Conservation (phyloP, 2,113 vertebrate species). For the Forbesichthys papilliferus region DNA sequence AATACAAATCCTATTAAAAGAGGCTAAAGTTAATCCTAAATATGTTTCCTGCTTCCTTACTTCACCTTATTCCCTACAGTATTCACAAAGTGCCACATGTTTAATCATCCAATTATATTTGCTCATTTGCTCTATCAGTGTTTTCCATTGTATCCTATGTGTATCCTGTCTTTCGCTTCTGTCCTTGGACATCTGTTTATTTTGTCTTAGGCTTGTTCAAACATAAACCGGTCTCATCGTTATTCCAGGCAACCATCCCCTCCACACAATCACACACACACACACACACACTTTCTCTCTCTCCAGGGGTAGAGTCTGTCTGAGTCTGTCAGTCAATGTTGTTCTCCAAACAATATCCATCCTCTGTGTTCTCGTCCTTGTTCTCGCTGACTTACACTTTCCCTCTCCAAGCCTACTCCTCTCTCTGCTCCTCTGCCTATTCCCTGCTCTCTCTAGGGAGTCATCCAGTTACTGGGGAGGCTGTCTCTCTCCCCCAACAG, state of each 20-base stretch:
- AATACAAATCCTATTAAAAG: too few species aligned
- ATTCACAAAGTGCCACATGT: too few species aligned
- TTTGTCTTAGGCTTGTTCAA: neutral
- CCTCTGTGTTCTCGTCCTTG: neutral
- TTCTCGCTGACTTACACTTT: neutral
- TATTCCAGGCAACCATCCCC: neutral
- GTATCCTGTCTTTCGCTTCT: neutral
- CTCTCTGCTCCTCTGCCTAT: neutral
- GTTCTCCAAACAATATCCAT: conserved; percentile 2
- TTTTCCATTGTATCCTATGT: neutral
- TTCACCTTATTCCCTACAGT: too few species aligned
- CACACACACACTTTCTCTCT: neutral
- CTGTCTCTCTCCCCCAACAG: conserved; percentile 30
- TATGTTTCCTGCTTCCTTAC: too few species aligned
- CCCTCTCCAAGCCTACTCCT: too few species aligned
- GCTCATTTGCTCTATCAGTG: too few species aligned
- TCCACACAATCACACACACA: neutral
- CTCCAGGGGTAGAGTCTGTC: neutral
- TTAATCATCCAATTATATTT: too few species aligned
- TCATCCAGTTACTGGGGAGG: conserved; percentile 18
- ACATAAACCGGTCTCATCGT: neutral
- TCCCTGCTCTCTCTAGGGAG: neutral
- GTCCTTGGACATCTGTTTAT: neutral
- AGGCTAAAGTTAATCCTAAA: too few species aligned
- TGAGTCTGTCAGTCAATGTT: neutral